Conservation (phyloP, 2,888 invertebrate genomes). For the Aphrophora alni region DNA sequence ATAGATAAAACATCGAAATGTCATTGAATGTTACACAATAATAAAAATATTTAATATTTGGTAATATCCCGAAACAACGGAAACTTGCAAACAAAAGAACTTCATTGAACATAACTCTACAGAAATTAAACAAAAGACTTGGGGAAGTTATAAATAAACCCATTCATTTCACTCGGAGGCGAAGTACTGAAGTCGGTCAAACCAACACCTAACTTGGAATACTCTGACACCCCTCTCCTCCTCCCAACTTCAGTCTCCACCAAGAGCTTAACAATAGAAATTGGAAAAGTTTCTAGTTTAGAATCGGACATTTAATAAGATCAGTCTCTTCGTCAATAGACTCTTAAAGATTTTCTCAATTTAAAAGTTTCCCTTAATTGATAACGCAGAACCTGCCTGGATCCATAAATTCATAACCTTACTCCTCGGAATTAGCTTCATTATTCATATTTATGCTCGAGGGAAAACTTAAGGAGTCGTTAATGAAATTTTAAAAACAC, state of each 20-base stretch:
- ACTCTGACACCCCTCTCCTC: background rate
- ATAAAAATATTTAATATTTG: too few relatives aligned
- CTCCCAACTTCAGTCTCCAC: background rate
- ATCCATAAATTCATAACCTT: background rate
- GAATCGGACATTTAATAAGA: background rate
- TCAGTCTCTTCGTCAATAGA: background rate
- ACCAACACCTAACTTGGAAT: too few relatives aligned
- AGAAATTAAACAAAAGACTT: too few relatives aligned
- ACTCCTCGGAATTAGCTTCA: background rate
- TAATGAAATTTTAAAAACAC: background rate
- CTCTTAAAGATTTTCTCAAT: background rate
- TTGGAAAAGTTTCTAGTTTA: background rate
- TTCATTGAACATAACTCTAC: too few relatives aligned
- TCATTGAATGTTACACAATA: too few relatives aligned
- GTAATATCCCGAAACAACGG: too few relatives aligned
- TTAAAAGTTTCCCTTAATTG: background rate
- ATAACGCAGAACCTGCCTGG: background rate
- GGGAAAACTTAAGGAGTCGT: background rate
- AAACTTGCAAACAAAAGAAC: too few relatives aligned
- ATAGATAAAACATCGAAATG: too few relatives aligned
- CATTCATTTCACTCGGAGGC: too few relatives aligned
- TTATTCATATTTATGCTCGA: background rate
- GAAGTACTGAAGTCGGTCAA: background rate
- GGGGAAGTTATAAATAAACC: too few relatives aligned
- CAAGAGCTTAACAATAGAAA: background rate